A percentile compares a stretch with the other conserved stretches of the same genome.
Evolutionary conservation across 2,113 vertebrate genomes (phyloP).

Genomic region (Haemorhous mexicanus): DNA sequence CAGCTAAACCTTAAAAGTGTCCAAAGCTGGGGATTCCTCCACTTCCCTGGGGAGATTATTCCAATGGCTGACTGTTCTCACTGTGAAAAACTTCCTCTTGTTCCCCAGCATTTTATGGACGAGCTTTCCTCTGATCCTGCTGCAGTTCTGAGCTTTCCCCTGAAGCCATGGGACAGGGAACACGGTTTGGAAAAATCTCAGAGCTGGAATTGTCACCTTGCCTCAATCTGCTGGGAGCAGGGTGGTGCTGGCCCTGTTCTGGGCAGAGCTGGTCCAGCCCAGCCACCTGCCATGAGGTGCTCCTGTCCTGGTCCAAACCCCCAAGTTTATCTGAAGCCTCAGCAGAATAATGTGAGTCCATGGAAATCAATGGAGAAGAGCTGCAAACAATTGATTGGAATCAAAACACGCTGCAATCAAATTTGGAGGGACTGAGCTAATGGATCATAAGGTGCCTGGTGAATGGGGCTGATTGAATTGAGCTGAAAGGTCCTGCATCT

Average conservation of each 20-base stretch:
- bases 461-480: conserved; percentile 65
- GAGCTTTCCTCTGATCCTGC: neutral
- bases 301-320: neutral
- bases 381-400: conserved; percentile 67
- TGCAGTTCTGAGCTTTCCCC: neutral
- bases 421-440: conserved; percentile 65
- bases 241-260: neutral
- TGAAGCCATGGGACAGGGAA: neutral
- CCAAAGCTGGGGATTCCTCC: neutral
- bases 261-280: neutral
- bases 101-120: fast-evolving
- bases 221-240: neutral
- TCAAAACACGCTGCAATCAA: conserved; percentile 64
- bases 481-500: conserved; percentile 63
- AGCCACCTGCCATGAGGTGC: neutral
- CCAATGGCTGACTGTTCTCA: neutral
- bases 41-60: neutral
- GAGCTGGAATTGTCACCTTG: neutral
- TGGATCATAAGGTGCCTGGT: conserved; percentile 63
- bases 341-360: conserved; percentile 34
- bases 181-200: neutral
- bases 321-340: neutral
- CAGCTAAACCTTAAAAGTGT: neutral
- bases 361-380: conserved; percentile 67
- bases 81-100: too few relatives aligned